Base-by-base conservation (phyloP, 1,140 invertebrate genomes). In the Anadara kagoshimensis region DNA sequence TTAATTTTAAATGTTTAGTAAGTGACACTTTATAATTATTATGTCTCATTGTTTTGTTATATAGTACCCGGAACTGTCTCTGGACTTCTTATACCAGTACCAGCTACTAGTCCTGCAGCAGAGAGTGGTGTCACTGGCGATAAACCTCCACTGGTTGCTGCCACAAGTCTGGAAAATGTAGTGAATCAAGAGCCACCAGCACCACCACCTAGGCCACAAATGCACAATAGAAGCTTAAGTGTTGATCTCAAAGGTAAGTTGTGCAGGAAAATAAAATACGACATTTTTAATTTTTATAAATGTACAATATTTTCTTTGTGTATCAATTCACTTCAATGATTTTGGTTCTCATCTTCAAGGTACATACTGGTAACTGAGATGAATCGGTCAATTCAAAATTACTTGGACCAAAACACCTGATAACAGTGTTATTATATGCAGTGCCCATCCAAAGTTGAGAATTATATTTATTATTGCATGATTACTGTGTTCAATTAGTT, bases 221-320 rank as follows among this genome's bases (percentile, higher is more conserved):
- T 72, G 56, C 83, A 83, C 61, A 70, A 73, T 16, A 77, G 85
- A 20, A 87, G 85, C 72, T 73, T 87, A 76, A 85, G 84, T 59
- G 82, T 87, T 45, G 85, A 87, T 78, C 72, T 84, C 44, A 85
- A 83, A 75, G 81, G 78, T 82, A 76, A 16, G 63, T 36, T n/a
- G 20, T 51, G 49, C 1, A 4, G 20, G 20, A 18, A 4, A 36
- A 36, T 36, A 36, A 36, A 36, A 36, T 3, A 2, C 2, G 7
- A 36, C 29, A 36, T 7, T 36, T 36, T 36, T 1, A 51, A 1
- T 24, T 20, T 8, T 12, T 36, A 36, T 7, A 3, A n/a, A 36
- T 36, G 29, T 36, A 36, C 2, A 36, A 36, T 36, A 36, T 36
- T 36, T 36, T 3, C 29, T 36, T 3, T 36, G 29, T 36, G 2